Evolutionary conservation across 2,888 invertebrate species (phyloP).

Genomic region (Protophormia terraenovae): DNA sequence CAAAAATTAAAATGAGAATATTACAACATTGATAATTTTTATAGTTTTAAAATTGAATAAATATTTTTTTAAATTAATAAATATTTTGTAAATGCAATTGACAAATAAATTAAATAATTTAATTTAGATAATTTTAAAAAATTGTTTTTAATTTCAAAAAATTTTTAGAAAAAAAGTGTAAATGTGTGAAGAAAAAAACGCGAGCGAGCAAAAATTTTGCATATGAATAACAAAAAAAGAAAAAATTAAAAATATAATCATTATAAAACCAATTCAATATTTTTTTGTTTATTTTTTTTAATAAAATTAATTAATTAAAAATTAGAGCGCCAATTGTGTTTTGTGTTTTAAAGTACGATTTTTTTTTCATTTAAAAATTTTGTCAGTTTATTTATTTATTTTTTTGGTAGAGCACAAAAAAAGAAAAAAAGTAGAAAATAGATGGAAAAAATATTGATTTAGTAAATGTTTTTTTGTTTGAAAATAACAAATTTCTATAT

Average conservation of each 20-base stretch:
- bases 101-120: constrained; percentile 34
- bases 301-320: constrained; percentile 37
- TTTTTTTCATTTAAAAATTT: constrained; percentile 51
- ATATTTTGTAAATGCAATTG: constrained; percentile 44
- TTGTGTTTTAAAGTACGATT: constrained; percentile 60
- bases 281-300: constrained; percentile 34
- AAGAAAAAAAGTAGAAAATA: constrained; percentile 69
- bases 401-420: constrained; percentile 67
- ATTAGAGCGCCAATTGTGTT: constrained; percentile 67
- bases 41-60: constrained; percentile 45
- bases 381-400: constrained; percentile 65
- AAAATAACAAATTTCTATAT: constrained; percentile 48
- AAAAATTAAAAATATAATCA: constrained; percentile 14
- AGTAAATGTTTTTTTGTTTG: constrained; percentile 62
- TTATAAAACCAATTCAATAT: constrained; percentile 53
- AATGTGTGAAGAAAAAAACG: constrained; percentile 44
- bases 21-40: constrained; percentile 77
- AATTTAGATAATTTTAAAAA: constrained; percentile 11
- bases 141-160: background rate
- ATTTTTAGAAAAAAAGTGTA: constrained; percentile 36
- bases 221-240: constrained; percentile 25
- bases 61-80: constrained; percentile 48
- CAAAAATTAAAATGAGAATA: constrained; percentile 76
- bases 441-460: constrained; percentile 70
- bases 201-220: constrained; percentile 68